phyloP scores from a whole-genome alignment of 2,888 invertebrate genomes.

The Meteorus colon region DNA sequence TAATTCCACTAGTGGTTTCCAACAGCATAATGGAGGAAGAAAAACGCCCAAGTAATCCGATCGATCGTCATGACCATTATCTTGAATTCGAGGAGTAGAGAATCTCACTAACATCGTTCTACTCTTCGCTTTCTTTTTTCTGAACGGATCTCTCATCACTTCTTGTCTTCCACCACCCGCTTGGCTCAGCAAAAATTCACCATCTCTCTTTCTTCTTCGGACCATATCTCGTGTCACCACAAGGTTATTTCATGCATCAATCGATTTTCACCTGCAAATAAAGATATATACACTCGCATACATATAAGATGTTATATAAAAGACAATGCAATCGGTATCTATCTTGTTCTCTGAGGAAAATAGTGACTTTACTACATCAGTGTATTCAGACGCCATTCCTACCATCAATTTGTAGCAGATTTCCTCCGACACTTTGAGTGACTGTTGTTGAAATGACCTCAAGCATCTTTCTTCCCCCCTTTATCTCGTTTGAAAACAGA shows the following conservation, averaged over 20 bases:
- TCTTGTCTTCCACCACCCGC: not conserved
- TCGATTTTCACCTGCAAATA: not conserved
- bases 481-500: too few relatives aligned
- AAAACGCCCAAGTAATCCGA: constrained; percentile 26
- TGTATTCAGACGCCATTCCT: too few relatives aligned
- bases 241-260: not conserved
- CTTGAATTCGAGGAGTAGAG: constrained; percentile 18
- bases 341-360: not conserved
- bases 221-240: not conserved
- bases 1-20: constrained; percentile 17
- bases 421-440: too few relatives aligned
- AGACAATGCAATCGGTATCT: not conserved
- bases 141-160: not conserved
- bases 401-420: too few relatives aligned
- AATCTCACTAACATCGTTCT: constrained; percentile 27
- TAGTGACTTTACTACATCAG: too few relatives aligned
- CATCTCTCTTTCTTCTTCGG: not conserved
- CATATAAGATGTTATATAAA: too few relatives aligned
- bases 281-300: not conserved
- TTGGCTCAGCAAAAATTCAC: constrained; percentile 13
- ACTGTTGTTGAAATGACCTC: too few relatives aligned
- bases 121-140: constrained; percentile 8
- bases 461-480: too few relatives aligned
- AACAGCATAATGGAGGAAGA: constrained; percentile 9
- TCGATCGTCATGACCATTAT: constrained; percentile 33